phyloP scores from a whole-genome alignment of 2,888 invertebrate genomes.

The Eurois occulta region DNA sequence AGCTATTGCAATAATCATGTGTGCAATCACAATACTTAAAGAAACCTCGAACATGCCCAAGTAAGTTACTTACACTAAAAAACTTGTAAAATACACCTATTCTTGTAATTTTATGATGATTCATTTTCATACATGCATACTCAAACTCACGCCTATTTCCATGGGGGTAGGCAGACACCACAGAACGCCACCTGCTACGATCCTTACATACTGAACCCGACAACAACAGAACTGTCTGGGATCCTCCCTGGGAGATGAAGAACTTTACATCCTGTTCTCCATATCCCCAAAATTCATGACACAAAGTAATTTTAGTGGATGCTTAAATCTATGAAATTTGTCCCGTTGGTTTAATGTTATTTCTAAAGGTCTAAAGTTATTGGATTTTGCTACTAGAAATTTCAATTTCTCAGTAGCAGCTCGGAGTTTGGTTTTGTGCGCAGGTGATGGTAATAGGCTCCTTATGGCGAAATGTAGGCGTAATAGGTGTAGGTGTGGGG shows the following conservation, averaged over 20 bases:
- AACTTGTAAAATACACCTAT: background rate
- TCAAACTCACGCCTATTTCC: background rate
- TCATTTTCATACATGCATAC: background rate
- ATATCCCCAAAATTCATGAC: background rate
- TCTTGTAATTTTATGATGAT: background rate
- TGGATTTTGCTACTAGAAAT: background rate
- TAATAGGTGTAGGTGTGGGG: too few relatives aligned
- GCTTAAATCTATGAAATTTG: background rate
- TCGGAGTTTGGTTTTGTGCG: background rate
- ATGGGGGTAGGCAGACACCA: background rate
- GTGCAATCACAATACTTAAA: slow-evolving; percentile 73
- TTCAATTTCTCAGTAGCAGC: background rate
- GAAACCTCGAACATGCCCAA: slow-evolving; percentile 73
- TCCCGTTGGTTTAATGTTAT: background rate
- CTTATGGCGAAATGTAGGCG: too few relatives aligned
- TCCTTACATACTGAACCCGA: background rate
- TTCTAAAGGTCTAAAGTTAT: background rate
- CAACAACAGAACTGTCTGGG: too few relatives aligned
- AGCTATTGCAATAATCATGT: slow-evolving; percentile 66
- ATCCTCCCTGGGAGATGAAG: too few relatives aligned
- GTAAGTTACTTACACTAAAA: slow-evolving; percentile 63
- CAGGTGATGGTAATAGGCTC: background rate
- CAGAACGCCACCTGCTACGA: background rate
- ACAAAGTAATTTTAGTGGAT: background rate
- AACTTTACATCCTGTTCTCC: too few relatives aligned